phyloP scores from a whole-genome alignment of 1,140 invertebrate genomes.

The Bombyx mori region DNA sequence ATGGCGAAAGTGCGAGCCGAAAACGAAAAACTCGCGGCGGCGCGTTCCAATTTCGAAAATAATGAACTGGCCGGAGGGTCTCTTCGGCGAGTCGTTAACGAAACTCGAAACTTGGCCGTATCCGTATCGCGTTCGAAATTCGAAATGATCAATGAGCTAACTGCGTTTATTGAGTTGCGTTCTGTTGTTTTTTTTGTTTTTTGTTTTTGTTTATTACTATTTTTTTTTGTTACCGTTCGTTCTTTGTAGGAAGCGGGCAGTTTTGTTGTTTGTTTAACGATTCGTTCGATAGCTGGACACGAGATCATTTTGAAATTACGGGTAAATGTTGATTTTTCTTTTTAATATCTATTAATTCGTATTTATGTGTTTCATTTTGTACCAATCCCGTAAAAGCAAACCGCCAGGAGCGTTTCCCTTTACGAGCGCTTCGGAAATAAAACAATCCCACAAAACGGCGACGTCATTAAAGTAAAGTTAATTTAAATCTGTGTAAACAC shows the following conservation, averaged over 20 bases:
- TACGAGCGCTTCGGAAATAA: too few species aligned
- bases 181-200: constrained; percentile 19
- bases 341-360: too few species aligned
- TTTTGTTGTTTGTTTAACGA: not conserved
- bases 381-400: too few species aligned
- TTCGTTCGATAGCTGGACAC: too few species aligned
- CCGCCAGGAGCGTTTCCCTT: too few species aligned
- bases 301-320: too few species aligned
- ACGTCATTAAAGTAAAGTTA: too few species aligned
- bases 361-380: too few species aligned
- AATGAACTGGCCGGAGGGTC: constrained; percentile 54
- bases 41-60: constrained; percentile 45
- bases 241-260: too few species aligned
- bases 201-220: not conserved
- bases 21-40: constrained; percentile 40
- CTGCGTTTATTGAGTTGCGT: constrained; percentile 36
- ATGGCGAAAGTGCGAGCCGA: constrained; percentile 26
- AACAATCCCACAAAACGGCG: too few species aligned
- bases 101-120: constrained; percentile 24
- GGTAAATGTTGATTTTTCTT: too few species aligned
- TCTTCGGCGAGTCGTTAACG: constrained; percentile 29
- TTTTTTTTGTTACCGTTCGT: not conserved
- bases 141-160: constrained; percentile 46
- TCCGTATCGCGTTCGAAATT: constrained; percentile 21
- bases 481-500: too few species aligned